Evolutionary conservation across 2,797 vertebrate species (phyloP).

Genomic region (Anomalospiza imberbis): DNA sequence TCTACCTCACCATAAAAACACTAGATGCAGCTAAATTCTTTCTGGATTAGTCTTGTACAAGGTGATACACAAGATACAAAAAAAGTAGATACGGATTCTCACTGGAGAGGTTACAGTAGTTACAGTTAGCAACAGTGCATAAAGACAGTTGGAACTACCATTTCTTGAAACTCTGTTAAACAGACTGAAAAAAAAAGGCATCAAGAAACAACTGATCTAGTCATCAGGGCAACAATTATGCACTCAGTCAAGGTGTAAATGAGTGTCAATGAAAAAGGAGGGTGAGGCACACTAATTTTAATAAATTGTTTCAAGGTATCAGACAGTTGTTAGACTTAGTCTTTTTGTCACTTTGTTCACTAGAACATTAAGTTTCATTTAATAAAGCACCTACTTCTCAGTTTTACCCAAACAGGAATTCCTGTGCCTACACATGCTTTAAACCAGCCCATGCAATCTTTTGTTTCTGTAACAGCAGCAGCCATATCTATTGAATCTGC

Average conservation of each 20-base stretch:
- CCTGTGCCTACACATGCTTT: neutral
- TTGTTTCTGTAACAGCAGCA: neutral
- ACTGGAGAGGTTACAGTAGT: neutral
- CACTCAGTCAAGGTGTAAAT: neutral
- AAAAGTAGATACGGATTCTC: neutral
- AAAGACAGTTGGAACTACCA: neutral
- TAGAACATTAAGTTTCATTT: neutral
- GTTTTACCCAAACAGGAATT: neutral
- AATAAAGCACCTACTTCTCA: neutral
- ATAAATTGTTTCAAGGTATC: neutral
- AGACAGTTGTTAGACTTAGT: neutral
- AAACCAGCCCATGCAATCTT: neutral
- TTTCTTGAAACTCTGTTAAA: neutral
- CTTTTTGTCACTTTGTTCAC: neutral
- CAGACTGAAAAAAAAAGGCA: neutral
- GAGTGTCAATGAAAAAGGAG: neutral
- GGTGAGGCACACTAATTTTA: neutral
- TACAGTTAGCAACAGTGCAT: neutral
- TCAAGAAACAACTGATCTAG: neutral
- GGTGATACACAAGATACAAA: neutral
- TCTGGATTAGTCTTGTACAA: neutral
- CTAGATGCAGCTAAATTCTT: neutral
- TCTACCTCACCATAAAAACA: neutral
- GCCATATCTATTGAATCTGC: neutral
- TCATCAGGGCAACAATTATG: neutral